phyloP scores from a whole-genome alignment of 2,888 invertebrate genomes.

The Plagodis dolabraria region DNA sequence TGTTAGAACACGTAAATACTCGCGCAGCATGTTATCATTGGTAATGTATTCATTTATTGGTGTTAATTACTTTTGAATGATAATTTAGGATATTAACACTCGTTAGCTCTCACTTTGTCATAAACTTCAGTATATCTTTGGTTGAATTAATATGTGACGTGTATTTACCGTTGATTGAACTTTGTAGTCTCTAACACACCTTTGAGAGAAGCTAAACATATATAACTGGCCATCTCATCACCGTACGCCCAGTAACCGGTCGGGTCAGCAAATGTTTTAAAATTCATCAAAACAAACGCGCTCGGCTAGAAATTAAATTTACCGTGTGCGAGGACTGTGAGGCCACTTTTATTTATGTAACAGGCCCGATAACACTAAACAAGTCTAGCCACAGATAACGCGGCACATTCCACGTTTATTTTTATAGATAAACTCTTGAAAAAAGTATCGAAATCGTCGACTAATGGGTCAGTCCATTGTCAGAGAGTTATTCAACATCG shows the following conservation, averaged over 20 bases:
- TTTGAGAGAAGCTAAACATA: slow-evolving; percentile 16
- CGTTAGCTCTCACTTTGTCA: not conserved
- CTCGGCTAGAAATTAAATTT: slow-evolving; percentile 12
- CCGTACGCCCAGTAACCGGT: slow-evolving; percentile 8
- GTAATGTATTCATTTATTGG: slow-evolving; percentile 11
- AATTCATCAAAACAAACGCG: slow-evolving; percentile 30
- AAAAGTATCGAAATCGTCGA: slow-evolving; percentile 50
- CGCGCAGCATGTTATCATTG: slow-evolving; percentile 15
- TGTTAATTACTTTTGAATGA: slow-evolving; percentile 2
- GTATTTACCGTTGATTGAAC: slow-evolving; percentile 27
- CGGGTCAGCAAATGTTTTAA: slow-evolving; percentile 14
- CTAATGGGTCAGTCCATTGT: slow-evolving; percentile 75
- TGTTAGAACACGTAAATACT: slow-evolving; percentile 22
- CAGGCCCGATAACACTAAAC: slow-evolving; percentile 49
- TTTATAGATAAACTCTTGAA: slow-evolving; percentile 56
- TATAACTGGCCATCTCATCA: slow-evolving; percentile 13
- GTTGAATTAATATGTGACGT: not conserved
- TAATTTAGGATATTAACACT: not conserved
- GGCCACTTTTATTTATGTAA: slow-evolving; percentile 44
- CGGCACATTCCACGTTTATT: slow-evolving; percentile 47
- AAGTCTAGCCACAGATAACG: slow-evolving; percentile 44
- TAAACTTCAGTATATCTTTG: not conserved
- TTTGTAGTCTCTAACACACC: slow-evolving; percentile 23
- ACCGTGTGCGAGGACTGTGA: slow-evolving; percentile 7
- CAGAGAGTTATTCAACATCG: slow-evolving; percentile 68